These are phyloP conservation scores for Trididemnum clinides DNA, from an alignment of 23 tunicate species.

Conservation along the genomic window DNA sequence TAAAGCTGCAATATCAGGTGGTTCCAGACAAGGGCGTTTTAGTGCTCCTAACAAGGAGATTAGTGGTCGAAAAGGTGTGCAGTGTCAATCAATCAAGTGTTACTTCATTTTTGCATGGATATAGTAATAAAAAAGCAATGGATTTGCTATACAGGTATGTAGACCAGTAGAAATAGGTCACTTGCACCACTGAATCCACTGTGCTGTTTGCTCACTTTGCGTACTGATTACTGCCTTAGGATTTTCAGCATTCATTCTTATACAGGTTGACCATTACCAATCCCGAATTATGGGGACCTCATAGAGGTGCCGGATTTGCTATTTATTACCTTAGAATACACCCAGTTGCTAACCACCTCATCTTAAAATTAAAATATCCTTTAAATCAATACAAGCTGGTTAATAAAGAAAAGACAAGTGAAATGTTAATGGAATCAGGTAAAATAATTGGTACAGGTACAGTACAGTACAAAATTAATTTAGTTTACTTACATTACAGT, in stretches of 20 bases:
- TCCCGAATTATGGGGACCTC: no score
- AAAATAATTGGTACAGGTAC: no score
- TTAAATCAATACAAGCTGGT: no score
- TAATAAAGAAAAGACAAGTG: no score
- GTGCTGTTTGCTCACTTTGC: background rate
- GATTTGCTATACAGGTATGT: background rate
- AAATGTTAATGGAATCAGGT: no score
- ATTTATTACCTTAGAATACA: no score
- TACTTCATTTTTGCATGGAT: conserved; percentile 1
- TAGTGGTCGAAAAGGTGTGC: background rate
- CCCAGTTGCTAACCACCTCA: no score
- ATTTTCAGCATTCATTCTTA: background rate
- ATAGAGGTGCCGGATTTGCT: no score
- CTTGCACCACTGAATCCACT: background rate
- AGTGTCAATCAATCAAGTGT: conserved; percentile 13
- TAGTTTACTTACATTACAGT: no score
- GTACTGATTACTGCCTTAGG: background rate
- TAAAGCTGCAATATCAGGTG: conserved; percentile 15
- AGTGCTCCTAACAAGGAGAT: background rate
- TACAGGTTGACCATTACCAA: no score
- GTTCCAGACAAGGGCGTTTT: background rate
- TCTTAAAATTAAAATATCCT: no score
- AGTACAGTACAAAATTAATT: no score
- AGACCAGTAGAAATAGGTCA: background rate
- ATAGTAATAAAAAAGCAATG: conserved; percentile 15